These are phyloP conservation scores for Tetragnatha versicolor DNA, from an alignment of 1,140 invertebrate species.

Conservation along the genomic window DNA sequence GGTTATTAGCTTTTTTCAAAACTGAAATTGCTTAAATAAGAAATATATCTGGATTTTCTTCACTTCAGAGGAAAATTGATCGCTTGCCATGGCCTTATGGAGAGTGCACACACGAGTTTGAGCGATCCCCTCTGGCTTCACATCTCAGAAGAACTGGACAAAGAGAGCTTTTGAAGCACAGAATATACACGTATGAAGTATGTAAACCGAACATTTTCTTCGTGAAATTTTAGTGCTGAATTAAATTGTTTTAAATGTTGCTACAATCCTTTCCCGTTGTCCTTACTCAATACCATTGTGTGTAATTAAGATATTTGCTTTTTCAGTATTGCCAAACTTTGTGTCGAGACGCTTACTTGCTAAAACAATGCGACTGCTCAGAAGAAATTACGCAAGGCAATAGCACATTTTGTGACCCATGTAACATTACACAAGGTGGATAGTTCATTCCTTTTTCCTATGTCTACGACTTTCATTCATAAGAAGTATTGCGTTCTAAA, in stretches of 20 bases:
- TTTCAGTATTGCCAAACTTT: constrained; percentile 56
- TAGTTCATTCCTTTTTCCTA: no score
- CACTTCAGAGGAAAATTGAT: constrained; percentile 50
- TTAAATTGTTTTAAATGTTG: no score
- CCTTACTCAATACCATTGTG: no score
- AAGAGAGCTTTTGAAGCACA: constrained; percentile 27
- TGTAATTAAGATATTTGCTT: no score
- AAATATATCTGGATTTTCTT: neutral
- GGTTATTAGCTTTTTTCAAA: neutral
- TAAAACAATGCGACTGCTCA: constrained; percentile 52
- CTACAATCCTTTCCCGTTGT: no score
- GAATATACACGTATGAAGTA: constrained; percentile 51
- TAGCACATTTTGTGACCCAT: constrained; percentile 53
- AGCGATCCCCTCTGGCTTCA: constrained; percentile 30
- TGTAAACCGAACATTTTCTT: no score
- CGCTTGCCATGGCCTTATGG: constrained; percentile 51
- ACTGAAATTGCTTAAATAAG: neutral
- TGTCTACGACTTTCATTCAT: no score
- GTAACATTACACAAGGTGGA: constrained; percentile 54
- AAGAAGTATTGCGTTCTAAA: neutral
- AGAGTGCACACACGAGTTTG: constrained; percentile 53
- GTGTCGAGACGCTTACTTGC: constrained; percentile 48
- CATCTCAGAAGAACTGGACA: constrained; percentile 45
- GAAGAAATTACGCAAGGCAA: constrained; percentile 53
- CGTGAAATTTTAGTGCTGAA: no score